Evolutionary conservation across 2,113 vertebrate genomes (phyloP).

Genomic region (Salvelinus namaycush): DNA sequence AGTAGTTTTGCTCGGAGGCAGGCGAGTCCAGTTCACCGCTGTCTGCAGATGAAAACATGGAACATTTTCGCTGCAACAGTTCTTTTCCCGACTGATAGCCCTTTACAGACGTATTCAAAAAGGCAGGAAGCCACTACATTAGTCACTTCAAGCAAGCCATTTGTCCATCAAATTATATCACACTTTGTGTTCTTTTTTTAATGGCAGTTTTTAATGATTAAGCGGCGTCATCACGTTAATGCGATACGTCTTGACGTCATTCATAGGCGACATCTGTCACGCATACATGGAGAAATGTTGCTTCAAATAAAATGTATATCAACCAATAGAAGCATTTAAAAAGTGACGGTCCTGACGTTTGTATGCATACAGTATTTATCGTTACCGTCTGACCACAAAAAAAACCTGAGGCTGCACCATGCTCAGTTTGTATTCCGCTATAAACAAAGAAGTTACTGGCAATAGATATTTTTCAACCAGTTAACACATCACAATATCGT

Average conservation of each 20-base stretch:
- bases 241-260: constrained; percentile 77
- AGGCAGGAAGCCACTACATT: not conserved
- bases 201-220: constrained; percentile 74
- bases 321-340: no score
- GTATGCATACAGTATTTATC: no score
- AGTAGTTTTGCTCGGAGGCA: constrained; percentile 20
- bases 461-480: no score
- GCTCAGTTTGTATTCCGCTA: no score
- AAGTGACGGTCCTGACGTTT: no score
- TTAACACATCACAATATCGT: no score
- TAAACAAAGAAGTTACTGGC: no score
- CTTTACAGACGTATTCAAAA: constrained; percentile 6
- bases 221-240: constrained; percentile 74
- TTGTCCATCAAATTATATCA: constrained; percentile 11
- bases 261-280: constrained; percentile 63
- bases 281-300: not conserved
- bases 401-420: no score
- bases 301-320: no score
- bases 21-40: constrained; percentile 51
- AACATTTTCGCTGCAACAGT: constrained; percentile 49
- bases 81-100: constrained; percentile 13
- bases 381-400: no score
- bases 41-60: constrained; percentile 60
- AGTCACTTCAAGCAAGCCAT: not conserved
- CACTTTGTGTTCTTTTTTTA: constrained; percentile 54